A percentile compares a stretch with the other conserved stretches of the same genome.
Conservation (phyloP, 1,140 invertebrate genomes). For the Pachyrhynchus sulphureomaculatus region DNA sequence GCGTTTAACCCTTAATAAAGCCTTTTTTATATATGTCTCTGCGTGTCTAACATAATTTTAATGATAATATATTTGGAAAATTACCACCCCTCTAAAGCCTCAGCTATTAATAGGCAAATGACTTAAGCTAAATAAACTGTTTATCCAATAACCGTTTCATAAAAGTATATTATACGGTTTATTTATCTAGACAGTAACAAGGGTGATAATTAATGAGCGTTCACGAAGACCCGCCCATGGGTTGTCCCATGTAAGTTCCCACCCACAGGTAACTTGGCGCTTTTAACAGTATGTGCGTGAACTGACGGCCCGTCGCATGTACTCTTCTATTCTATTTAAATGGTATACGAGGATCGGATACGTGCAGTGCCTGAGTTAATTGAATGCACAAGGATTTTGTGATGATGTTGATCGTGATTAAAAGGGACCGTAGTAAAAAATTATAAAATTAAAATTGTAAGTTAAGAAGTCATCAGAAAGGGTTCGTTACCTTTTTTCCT, state of each 20-base stretch:
- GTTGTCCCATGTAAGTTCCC: conserved; percentile 25
- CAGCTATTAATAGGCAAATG: conserved; percentile 19
- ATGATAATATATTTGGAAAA: no score
- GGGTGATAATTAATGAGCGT: conserved; percentile 38
- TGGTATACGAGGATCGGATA: conserved; percentile 1
- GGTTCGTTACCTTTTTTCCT: no score
- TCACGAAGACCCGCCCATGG: conserved; percentile 32
- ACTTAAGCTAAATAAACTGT: conserved; percentile 27
- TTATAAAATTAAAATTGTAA: no score
- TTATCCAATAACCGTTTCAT: conserved; percentile 29
- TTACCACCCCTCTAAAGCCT: conserved; percentile 4
- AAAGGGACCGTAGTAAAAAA: no score
- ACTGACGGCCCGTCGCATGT: conserved; percentile 25
- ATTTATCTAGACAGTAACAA: conserved; percentile 38
- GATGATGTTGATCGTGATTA: no score
- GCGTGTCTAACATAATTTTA: no score
- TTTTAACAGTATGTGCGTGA: conserved; percentile 31
- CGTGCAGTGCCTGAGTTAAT: neutral
- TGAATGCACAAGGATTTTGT: no score
- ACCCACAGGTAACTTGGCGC: conserved; percentile 29
- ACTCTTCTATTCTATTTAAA: conserved; percentile 1
- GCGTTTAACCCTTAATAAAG: no score
- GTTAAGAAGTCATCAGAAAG: no score
- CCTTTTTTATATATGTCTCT: no score
- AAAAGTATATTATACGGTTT: conserved; percentile 31